phyloP scores from a whole-genome alignment of 1,140 invertebrate species.

The Pseudomyrmex sp. region DNA sequence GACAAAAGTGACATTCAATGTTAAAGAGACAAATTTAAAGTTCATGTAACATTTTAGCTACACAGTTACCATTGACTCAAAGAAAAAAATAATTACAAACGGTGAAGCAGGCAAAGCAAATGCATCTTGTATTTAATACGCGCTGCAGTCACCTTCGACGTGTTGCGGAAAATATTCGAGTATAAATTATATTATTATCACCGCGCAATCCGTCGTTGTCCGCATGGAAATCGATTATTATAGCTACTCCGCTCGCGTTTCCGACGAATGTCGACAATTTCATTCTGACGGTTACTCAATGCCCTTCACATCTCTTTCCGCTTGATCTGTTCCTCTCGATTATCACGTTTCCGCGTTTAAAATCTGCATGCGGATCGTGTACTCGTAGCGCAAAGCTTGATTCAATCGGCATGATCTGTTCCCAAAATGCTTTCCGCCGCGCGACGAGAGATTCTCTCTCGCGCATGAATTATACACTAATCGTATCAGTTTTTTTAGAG shows the following conservation, averaged over 20 bases:
- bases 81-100: constrained; percentile 31
- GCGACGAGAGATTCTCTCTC: too few species aligned
- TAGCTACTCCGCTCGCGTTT: constrained; percentile 55
- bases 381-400: not conserved
- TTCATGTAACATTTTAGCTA: not conserved
- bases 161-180: constrained; percentile 14
- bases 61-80: too few species aligned
- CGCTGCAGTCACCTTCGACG: constrained; percentile 20
- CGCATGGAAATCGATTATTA: constrained; percentile 67
- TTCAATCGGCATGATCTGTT: constrained; percentile 28
- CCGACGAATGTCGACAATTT: constrained; percentile 67
- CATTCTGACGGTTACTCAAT: constrained; percentile 58
- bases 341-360: constrained; percentile 33
- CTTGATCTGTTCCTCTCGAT: constrained; percentile 30
- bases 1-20: constrained; percentile 14
- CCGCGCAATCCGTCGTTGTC: not conserved
- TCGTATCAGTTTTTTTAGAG: too few species aligned
- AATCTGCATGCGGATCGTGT: not conserved
- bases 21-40: not conserved
- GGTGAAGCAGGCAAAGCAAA: constrained; percentile 21
- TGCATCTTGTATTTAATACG: not conserved
- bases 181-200: constrained; percentile 35
- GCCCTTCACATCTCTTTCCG: not conserved
- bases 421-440: not conserved
- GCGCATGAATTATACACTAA: too few species aligned